phyloP scores from a whole-genome alignment of 2,797 vertebrate genomes.

The Fringilla coelebs region DNA sequence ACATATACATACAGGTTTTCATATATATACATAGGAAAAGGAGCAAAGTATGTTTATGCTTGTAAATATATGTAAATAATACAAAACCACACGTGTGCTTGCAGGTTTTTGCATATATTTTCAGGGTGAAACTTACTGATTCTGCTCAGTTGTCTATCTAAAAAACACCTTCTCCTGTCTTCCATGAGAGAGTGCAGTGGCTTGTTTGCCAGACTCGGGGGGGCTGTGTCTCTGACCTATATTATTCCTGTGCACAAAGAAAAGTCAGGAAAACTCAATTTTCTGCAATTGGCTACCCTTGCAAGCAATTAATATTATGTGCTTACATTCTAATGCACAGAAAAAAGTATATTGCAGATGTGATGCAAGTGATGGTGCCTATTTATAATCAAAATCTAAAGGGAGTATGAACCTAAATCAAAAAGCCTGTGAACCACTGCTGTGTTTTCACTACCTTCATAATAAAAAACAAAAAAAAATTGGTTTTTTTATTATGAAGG shows the following conservation, averaged over 20 bases:
- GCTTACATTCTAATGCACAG: background rate
- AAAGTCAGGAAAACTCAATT: background rate
- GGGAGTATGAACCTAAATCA: background rate
- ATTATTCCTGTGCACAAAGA: background rate
- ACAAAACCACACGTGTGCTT: fast-evolving
- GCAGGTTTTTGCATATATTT: background rate
- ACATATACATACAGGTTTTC: background rate
- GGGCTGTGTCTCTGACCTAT: background rate
- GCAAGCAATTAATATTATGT: background rate
- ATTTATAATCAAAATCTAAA: background rate
- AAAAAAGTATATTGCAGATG: background rate
- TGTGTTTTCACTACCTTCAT: background rate
- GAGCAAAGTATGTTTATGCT: background rate
- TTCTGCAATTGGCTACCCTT: background rate
- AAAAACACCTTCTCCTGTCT: background rate
- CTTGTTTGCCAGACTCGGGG: fast-evolving
- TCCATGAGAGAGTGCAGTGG: background rate
- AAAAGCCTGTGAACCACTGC: background rate
- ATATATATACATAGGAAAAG: background rate
- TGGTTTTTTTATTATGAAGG: too few species aligned
- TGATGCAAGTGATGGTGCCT: background rate
- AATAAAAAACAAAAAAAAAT: background rate
- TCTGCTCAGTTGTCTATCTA: background rate
- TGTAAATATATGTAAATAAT: background rate
- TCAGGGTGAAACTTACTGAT: background rate